A percentile compares a stretch with the other conserved stretches of the same genome.
Conservation (phyloP, 2,113 vertebrate species). For the Willisornis vidua region DNA sequence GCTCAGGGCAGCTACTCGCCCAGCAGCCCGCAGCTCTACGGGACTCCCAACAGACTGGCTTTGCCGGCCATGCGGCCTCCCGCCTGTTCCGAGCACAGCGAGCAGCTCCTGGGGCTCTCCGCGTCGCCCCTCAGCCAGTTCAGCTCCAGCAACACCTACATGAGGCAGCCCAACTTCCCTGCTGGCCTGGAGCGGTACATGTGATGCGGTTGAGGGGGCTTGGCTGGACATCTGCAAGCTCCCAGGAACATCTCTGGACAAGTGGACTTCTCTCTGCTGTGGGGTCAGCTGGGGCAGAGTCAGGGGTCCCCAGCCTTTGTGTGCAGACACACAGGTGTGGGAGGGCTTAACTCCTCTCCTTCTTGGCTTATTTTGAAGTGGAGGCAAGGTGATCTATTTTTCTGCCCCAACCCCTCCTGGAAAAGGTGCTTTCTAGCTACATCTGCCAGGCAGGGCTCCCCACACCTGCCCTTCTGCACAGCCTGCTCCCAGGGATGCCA, state of each 20-base stretch:
- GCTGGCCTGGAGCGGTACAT: conserved; percentile 89
- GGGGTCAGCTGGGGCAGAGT: neutral
- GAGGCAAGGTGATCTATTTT: neutral
- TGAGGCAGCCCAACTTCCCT: conserved; percentile 86
- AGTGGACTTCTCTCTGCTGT: accelerated
- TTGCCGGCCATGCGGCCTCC: conserved; percentile 70
- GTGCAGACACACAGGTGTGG: accelerated
- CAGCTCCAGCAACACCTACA: conserved; percentile 80
- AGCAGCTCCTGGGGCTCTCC: conserved; percentile 85
- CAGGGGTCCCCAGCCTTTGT: accelerated
- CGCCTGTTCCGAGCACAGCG: conserved; percentile 82
- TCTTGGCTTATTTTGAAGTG: neutral
- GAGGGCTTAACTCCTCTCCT: neutral
- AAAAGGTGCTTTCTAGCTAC: neutral
- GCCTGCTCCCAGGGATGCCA: accelerated
- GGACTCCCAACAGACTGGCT: conserved; percentile 77
- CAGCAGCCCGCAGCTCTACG: conserved; percentile 84
- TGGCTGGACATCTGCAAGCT: neutral
- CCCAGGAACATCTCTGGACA: neutral
- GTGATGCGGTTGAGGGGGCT: conserved; percentile 56
- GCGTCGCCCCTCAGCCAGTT: conserved; percentile 73
- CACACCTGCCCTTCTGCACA: accelerated
- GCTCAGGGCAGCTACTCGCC: conserved; percentile 81
- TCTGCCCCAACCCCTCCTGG: neutral
- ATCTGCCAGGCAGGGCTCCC: neutral